These are phyloP conservation scores for Brachylomia viminalis DNA, from an alignment of 2,888 invertebrate species.

Conservation along the genomic window DNA sequence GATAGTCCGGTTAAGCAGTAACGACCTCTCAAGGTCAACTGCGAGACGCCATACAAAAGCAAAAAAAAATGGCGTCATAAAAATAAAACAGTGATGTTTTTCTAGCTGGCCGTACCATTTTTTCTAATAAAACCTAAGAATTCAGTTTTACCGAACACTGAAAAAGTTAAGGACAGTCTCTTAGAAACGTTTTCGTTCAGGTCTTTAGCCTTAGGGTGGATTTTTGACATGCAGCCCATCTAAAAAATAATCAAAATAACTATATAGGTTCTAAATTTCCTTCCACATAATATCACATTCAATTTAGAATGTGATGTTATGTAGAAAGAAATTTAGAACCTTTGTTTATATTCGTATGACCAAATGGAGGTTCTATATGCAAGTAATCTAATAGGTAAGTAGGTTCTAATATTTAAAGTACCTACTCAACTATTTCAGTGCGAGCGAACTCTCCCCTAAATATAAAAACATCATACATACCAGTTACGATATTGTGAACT, in stretches of 20 bases:
- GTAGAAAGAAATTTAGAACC: background rate
- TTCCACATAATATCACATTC: too few relatives aligned
- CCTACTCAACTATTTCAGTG: conserved; percentile 1
- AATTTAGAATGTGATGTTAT: background rate
- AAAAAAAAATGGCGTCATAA: background rate
- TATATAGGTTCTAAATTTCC: background rate
- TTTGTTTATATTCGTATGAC: background rate
- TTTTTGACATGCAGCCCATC: background rate
- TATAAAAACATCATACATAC: background rate
- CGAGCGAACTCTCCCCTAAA: background rate
- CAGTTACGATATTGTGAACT: conserved; percentile 1
- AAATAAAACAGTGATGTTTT: background rate
- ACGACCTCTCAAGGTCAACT: too few relatives aligned
- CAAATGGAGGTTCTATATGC: background rate
- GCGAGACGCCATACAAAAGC: too few relatives aligned
- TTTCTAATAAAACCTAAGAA: background rate
- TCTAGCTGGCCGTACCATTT: background rate
- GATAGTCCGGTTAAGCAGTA: too few relatives aligned
- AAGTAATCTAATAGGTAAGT: background rate
- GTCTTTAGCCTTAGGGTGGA: background rate
- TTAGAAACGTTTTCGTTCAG: background rate
- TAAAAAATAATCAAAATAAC: background rate
- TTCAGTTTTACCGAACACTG: background rate
- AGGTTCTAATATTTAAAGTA: background rate
- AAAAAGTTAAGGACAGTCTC: background rate